Conservation (phyloP, 2,888 invertebrate genomes). For the Leucophenga maculata region DNA sequence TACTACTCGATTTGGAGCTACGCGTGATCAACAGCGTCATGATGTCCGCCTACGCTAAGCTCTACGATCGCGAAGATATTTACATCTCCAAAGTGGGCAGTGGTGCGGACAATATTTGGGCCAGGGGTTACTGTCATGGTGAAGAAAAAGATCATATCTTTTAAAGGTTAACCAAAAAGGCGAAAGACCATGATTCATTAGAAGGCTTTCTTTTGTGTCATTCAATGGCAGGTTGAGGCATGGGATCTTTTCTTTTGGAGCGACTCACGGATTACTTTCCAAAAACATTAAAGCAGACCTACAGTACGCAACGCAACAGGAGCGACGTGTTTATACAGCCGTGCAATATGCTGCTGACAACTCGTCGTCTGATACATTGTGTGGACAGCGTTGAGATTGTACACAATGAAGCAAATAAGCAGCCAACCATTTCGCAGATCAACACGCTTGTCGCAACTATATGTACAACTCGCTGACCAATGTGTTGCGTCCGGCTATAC, state of each 20-base stretch:
- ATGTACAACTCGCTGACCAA: slow-evolving; percentile 99
- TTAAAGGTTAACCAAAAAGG: slow-evolving; percentile 98
- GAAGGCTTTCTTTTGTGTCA: slow-evolving; percentile 99
- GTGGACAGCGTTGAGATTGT: slow-evolving; percentile 97
- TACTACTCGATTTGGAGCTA: slow-evolving; percentile 96
- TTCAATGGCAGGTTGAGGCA: slow-evolving; percentile 98
- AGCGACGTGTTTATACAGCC: slow-evolving; percentile 98
- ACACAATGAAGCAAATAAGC: slow-evolving; percentile 98
- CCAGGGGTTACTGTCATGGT: slow-evolving; percentile 94
- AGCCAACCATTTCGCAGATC: slow-evolving; percentile 96
- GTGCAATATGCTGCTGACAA: slow-evolving; percentile 94
- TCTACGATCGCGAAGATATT: slow-evolving; percentile 98
- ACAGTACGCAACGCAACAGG: slow-evolving; percentile 96
- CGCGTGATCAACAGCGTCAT: slow-evolving; percentile 97
- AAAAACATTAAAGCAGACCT: slow-evolving; percentile 97
- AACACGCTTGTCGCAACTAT: slow-evolving; percentile 96
- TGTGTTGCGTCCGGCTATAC: slow-evolving; percentile 94
- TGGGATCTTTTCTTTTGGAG: slow-evolving; percentile 96
- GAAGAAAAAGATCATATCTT: slow-evolving; percentile 96
- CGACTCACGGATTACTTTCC: slow-evolving; percentile 94
- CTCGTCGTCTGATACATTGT: slow-evolving; percentile 93
- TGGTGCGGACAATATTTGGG: slow-evolving; percentile 99
- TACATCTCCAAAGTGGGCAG: slow-evolving; percentile 97
- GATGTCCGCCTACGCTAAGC: slow-evolving; percentile 91
- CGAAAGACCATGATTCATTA: slow-evolving; percentile 97